Conservation (phyloP, 2,113 vertebrate genomes). For the Etheostoma cragini region DNA sequence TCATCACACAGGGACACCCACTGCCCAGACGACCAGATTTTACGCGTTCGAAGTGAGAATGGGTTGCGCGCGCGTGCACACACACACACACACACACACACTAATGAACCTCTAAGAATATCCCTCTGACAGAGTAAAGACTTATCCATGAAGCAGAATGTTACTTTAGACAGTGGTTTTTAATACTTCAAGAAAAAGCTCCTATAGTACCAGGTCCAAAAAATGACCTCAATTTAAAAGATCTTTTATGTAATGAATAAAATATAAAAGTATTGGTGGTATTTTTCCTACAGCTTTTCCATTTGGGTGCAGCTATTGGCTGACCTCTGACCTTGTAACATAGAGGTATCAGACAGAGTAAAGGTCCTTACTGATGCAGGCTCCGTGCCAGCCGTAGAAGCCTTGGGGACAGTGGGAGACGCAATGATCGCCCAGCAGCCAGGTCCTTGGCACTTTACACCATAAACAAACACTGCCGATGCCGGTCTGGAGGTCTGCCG, state of each 20-base stretch:
- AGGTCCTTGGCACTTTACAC: conserved; percentile 82
- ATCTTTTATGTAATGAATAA: conserved; percentile 20
- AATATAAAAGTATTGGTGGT: neutral
- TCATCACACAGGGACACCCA: no score
- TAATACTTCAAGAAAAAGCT: conserved; percentile 2
- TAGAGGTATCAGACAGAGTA: neutral
- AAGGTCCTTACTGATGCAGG: conserved; percentile 88
- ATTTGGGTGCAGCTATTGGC: rapidly evolving
- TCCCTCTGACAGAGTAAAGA: neutral
- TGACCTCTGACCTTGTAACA: neutral
- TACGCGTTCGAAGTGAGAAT: no score
- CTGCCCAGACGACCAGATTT: no score
- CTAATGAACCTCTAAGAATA: neutral
- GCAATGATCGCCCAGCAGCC: conserved; percentile 90
- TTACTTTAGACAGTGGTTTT: neutral
- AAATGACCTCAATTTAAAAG: neutral
- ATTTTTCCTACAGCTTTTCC: neutral
- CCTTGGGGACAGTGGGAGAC: conserved; percentile 84
- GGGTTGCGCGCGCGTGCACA: no score
- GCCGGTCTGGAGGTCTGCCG: conserved; percentile 82
- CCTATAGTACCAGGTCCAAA: neutral
- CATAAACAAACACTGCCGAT: conserved; percentile 87
- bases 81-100: no score
- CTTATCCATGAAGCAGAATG: neutral
- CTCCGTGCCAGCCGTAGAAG: conserved; percentile 75